Percentiles rank a stretch among this genome's conserved stretches.
Evolutionary conservation across 2,113 vertebrate species (phyloP).

Genomic region (Cinclus cinclus): DNA sequence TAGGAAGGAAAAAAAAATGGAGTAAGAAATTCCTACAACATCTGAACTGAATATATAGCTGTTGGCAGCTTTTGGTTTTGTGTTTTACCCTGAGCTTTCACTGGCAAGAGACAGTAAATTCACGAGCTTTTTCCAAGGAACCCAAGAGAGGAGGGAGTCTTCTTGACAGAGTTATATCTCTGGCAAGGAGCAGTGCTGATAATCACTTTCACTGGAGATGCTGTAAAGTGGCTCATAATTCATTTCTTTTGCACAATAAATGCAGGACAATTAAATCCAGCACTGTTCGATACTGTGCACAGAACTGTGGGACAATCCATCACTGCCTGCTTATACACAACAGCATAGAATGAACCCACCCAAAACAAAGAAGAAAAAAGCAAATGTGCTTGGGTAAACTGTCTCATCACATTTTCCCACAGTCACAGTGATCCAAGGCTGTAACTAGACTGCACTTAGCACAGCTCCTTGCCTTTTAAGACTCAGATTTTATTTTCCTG

Average conservation of each 20-base stretch:
- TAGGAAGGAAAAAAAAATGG: neutral
- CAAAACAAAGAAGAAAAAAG: neutral
- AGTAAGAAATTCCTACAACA: conserved; percentile 50
- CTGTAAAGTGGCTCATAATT: conserved; percentile 65
- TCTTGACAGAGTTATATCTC: conserved; percentile 70
- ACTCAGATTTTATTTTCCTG: neutral
- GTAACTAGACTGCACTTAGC: neutral
- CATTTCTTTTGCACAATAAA: conserved; percentile 66
- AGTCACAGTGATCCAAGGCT: neutral
- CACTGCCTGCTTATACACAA: conserved; percentile 37
- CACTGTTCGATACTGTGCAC: neutral
- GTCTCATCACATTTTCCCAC: conserved; percentile 52
- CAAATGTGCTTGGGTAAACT: neutral
- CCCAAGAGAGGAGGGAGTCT: conserved; percentile 48
- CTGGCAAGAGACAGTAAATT: conserved; percentile 64
- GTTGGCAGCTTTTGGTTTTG: conserved; percentile 64
- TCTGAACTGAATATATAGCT: conserved; percentile 69
- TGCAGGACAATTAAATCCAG: conserved; percentile 67
- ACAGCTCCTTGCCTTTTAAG: neutral
- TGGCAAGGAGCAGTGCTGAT: conserved; percentile 55
- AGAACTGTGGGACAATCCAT: conserved; percentile 44
- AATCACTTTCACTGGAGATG: conserved; percentile 73
- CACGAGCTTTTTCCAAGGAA: conserved; percentile 41
- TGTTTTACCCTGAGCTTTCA: conserved; percentile 62
- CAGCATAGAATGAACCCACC: conserved; percentile 15